Evolutionary conservation across 2,888 invertebrate genomes (phyloP), one percentile per base, ranked within the genome.

Genomic region (Caenorhabditis drosophilae): DNA sequence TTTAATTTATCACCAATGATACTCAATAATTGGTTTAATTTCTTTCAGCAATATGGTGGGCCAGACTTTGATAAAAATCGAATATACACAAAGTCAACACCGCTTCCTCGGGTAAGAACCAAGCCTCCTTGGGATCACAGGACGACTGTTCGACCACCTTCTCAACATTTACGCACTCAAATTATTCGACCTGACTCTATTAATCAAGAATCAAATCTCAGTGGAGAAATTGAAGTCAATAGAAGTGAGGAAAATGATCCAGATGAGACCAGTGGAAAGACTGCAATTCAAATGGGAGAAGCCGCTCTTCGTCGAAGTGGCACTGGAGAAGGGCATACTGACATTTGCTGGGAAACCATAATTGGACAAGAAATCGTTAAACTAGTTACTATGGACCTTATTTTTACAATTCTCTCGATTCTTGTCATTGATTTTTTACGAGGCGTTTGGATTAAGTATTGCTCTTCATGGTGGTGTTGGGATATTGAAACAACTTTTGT

Each of bases 351-450:
- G 97, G 97, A 97, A 85, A 97, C 96, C 0, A 93, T 94, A 89
- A 91, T 96, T 84, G 96, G 96, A 0, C 95, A 96, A 84, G 97
- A 97, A 84, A 86, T 97, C 36, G 91, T 94, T 1, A 96, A 95
- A 85, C 87, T 97, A 53, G 94, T 95, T 2, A 90, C 95, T 73
- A 92, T 95, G 90, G 97, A 97, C 85, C 87, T 94, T 86, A 91
- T 92, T 0, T 89, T 93, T 83, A 92, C 92, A 0, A 88, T 93
- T 60, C 86, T 90, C 2, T 89, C 90, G 2, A 92, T 92, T 2
- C 84, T 97, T 36, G 88, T 90, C 58, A 89, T 92, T 84, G 97
- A 97, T 84, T 95, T 95, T 84, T 88, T 95, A 64, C 89, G 96
- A 46, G 95, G 94, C 0, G 86, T 96, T 9, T 91, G 95, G 84